Base-by-base conservation (phyloP, 1,140 invertebrate genomes). In the Ips typographus region DNA sequence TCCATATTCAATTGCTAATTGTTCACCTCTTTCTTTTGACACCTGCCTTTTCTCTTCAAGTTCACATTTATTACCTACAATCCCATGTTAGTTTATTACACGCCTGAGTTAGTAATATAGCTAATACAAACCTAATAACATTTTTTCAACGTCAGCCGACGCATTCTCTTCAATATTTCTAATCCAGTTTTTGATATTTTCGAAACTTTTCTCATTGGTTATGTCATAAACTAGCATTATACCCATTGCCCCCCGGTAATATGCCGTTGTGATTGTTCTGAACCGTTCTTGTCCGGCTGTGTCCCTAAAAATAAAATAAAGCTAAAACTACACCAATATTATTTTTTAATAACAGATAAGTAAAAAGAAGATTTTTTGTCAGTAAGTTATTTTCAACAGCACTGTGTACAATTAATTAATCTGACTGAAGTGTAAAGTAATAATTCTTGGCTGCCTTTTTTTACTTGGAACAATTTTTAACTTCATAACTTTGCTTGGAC, bases 191-290 rank as follows among this genome's bases (percentile, higher is more conserved):
- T 96, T 94, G 72, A 99, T 98, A 81, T 99, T 98, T 80, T 99
- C 96, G 84, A 98, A 99, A 75, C 94, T 97, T 84, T 98, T 98
- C 77, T 95, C 93, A 84, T 98, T 96, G 58, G 96, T 98, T 72
- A 98, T 96, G 81, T 99, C 97, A 82, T 99, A 99, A 5, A 98
- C 96, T 71, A 99, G 86, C 95, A 98, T 98, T 55, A 99, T 98
- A 66, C 97, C 97, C 96, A 98, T 98, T 40, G 97, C 96, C 41
- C 96, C 96, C 77, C 96, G 88, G 85, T 98, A 99, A 80, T 99
- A 98, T 2, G 96, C 96, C 65, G 96, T 98, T 44, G 97, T 98
- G 78, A 98, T 99, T 59, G 96, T 98, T 79, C 96, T 90, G 85
- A 98, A 98, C 76, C 97, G 88, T 82, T 95, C 90, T 83, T 99